phyloP scores from a whole-genome alignment of 2,888 invertebrate genomes.

The Oxyteleia sp. region DNA sequence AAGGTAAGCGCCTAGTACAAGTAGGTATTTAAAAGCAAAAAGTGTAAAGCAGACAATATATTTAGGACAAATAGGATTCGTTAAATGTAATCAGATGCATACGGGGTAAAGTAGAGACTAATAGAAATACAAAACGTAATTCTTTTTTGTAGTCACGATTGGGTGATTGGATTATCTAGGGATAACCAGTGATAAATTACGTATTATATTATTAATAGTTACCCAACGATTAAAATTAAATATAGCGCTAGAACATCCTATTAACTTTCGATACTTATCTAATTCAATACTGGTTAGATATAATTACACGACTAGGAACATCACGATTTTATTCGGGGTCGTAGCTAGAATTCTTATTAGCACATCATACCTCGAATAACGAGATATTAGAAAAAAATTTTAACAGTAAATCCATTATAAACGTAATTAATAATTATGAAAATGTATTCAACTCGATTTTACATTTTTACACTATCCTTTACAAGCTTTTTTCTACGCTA shows the following conservation, averaged over 20 bases:
- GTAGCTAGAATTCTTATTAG: constrained; percentile 52
- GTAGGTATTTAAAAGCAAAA: constrained; percentile 9
- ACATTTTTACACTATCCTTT: constrained; percentile 19
- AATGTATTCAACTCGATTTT: constrained; percentile 32
- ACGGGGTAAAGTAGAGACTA: not conserved
- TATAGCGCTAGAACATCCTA: constrained; percentile 43
- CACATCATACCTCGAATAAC: constrained; percentile 38
- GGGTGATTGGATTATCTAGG: constrained; percentile 32
- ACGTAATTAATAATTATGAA: constrained; percentile 46
- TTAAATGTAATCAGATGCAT: constrained; percentile 2
- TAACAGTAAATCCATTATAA: constrained; percentile 22
- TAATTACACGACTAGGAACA: constrained; percentile 53
- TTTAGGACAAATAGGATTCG: not conserved
- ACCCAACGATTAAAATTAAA: constrained; percentile 50
- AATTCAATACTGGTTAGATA: constrained; percentile 58
- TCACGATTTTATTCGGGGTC: constrained; percentile 60
- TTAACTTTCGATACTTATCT: constrained; percentile 60
- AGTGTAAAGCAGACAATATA: constrained; percentile 9
- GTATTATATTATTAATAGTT: constrained; percentile 43
- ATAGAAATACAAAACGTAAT: not conserved
- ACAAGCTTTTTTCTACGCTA: no score
- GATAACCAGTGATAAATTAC: constrained; percentile 42
- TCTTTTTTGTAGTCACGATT: not conserved
- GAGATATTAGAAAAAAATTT: constrained; percentile 18
- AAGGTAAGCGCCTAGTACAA: constrained; percentile 10